These are phyloP conservation scores for Pectinophora gossypiella DNA, from an alignment of 1,140 invertebrate genomes.

Conservation along the genomic window DNA sequence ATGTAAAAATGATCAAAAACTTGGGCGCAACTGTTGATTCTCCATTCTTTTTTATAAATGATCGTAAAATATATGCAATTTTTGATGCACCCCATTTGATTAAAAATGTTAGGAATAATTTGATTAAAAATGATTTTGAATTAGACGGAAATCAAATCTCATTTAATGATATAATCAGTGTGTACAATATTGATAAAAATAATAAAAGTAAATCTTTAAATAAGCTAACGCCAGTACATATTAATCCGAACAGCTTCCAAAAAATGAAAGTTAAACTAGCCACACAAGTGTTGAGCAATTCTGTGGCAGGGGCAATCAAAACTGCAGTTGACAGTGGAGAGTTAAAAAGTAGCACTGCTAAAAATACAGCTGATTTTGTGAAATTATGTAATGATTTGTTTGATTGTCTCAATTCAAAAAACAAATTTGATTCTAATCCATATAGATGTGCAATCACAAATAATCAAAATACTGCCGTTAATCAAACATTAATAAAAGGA, in stretches of 20 bases:
- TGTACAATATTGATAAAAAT: not conserved
- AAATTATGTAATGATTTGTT: conserved; percentile 23
- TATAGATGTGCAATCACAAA: conserved; percentile 11
- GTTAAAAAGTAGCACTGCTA: conserved; percentile 10
- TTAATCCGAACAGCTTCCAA: not conserved
- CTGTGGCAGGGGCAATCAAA: not conserved
- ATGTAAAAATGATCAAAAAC: not conserved
- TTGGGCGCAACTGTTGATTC: not conserved
- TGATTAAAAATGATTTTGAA: not conserved
- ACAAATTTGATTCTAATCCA: conserved; percentile 10
- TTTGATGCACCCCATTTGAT: not conserved
- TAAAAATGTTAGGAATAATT: not conserved
- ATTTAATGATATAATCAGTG: not conserved
- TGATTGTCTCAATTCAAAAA: conserved; percentile 25
- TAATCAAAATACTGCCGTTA: conserved; percentile 12
- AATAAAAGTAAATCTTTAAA: not conserved
- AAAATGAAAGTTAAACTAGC: not conserved
- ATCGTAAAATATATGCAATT: no score
- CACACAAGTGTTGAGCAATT: not conserved
- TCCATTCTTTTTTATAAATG: not conserved
- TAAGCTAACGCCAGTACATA: not conserved
- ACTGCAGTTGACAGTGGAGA: not conserved
- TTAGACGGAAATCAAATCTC: not conserved
- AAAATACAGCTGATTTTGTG: conserved; percentile 22
- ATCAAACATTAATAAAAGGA: conserved; percentile 6